These are phyloP conservation scores for Epinotia bilunana DNA, from an alignment of 2,888 invertebrate genomes.

Conservation along the genomic window DNA sequence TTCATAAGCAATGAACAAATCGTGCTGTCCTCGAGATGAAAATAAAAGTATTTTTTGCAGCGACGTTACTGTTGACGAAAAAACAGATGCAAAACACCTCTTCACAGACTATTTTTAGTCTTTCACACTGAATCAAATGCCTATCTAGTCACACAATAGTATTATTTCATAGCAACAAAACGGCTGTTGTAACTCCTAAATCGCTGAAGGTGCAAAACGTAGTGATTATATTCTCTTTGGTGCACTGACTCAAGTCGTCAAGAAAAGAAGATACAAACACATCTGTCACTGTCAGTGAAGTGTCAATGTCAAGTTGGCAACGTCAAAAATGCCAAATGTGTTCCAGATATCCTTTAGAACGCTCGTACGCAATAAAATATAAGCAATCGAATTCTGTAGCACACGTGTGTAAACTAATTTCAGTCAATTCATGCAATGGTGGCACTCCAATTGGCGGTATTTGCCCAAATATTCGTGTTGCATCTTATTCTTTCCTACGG, in stretches of 20 bases:
- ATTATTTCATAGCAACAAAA: slow-evolving; percentile 14
- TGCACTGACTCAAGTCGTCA: neutral
- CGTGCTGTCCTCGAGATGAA: slow-evolving; percentile 27
- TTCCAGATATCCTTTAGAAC: slow-evolving; percentile 1
- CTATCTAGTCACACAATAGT: neutral
- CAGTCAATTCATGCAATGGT: no score
- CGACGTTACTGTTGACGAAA: neutral
- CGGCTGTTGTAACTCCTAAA: slow-evolving; percentile 9
- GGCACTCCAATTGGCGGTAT: no score
- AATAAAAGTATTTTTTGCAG: neutral
- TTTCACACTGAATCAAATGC: neutral
- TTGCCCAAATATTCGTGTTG: no score
- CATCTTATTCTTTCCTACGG: no score
- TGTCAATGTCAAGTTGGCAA: slow-evolving; percentile 16
- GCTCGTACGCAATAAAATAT: neutral
- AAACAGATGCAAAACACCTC: neutral
- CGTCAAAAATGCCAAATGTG: slow-evolving; percentile 11
- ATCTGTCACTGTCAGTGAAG: slow-evolving; percentile 1
- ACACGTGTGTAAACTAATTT: no score
- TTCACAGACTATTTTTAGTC: neutral
- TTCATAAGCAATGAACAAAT: slow-evolving; percentile 31
- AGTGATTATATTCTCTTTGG: no score
- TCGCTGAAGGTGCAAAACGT: no score
- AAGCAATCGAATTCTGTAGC: no score
- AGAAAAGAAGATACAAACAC: neutral